Conservation (phyloP, 1,140 invertebrate species). For the Tetramorium alpestre region DNA sequence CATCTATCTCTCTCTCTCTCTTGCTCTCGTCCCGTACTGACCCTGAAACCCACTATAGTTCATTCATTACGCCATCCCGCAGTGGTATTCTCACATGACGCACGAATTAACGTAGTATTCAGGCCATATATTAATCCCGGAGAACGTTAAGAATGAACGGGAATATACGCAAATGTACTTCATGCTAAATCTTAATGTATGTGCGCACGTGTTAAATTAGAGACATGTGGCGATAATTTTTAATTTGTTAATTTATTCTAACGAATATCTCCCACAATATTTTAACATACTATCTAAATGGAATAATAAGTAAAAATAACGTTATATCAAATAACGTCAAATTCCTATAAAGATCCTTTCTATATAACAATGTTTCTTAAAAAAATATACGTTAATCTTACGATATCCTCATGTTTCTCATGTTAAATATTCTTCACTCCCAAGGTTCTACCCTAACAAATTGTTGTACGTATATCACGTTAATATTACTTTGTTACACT, state of each 20-base stretch:
- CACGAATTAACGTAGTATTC: slow-evolving; percentile 17
- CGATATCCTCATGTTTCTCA: not conserved
- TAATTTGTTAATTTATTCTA: not conserved
- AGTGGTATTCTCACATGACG: slow-evolving; percentile 6
- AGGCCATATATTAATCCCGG: not conserved
- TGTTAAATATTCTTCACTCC: not conserved
- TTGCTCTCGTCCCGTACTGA: slow-evolving; percentile 36
- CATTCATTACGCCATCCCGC: slow-evolving; percentile 31
- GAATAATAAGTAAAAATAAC: not conserved
- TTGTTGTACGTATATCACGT: not conserved
- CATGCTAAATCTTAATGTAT: not conserved
- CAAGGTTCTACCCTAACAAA: not conserved
- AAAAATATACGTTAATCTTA: not conserved
- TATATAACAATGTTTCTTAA: not conserved
- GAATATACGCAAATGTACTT: not conserved
- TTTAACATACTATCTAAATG: not conserved
- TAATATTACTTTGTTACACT: slow-evolving; percentile 25
- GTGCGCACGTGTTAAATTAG: not conserved
- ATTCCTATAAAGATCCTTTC: not conserved
- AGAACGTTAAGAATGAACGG: slow-evolving; percentile 17
- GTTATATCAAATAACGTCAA: not conserved
- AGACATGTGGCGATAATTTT: not conserved
- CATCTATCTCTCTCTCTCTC: not conserved
- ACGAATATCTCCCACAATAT: not conserved
- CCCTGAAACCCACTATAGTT: slow-evolving; percentile 64